Conservation (phyloP, 2,888 invertebrate species). For the Corbicula japonica region DNA sequence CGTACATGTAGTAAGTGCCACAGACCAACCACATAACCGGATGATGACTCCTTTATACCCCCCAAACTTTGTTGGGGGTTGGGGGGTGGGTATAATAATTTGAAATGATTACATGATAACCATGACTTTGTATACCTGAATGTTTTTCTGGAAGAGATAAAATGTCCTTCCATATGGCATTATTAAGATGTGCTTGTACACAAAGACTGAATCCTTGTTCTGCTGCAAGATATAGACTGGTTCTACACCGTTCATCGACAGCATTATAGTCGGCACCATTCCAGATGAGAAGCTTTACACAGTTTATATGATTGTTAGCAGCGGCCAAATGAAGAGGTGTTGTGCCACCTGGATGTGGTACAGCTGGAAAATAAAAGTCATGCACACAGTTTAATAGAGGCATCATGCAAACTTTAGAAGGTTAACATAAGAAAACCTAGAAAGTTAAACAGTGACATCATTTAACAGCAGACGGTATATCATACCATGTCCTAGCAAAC, state of each 20-base stretch:
- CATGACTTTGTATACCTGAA: slow-evolving; percentile 67
- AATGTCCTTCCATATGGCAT: slow-evolving; percentile 85
- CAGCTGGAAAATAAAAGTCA: too few relatives aligned
- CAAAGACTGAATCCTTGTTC: slow-evolving; percentile 77
- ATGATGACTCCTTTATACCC: too few relatives aligned
- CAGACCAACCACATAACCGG: too few relatives aligned
- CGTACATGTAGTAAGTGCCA: too few relatives aligned
- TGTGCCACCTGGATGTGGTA: slow-evolving; percentile 84
- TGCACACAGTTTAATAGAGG: too few relatives aligned
- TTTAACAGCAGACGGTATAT: too few relatives aligned
- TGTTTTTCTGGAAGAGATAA: slow-evolving; percentile 83
- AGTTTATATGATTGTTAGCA: slow-evolving; percentile 79
- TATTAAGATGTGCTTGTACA: slow-evolving; percentile 82
- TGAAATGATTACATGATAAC: neutral
- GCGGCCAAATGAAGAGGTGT: slow-evolving; percentile 85
- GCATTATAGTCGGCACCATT: slow-evolving; percentile 86
- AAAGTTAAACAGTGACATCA: too few relatives aligned
- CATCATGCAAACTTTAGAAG: too few relatives aligned
- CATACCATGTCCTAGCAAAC: too few relatives aligned
- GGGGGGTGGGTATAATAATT: too few relatives aligned
- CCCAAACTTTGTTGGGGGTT: too few relatives aligned
- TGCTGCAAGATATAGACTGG: slow-evolving; percentile 84
- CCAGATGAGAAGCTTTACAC: slow-evolving; percentile 83
- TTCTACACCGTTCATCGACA: slow-evolving; percentile 83
- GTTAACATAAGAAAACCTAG: too few relatives aligned